Percentiles rank a stretch among this genome's conserved stretches.
phyloP scores from a whole-genome alignment of 2,113 vertebrate species.

The Madoqua kirkii region DNA sequence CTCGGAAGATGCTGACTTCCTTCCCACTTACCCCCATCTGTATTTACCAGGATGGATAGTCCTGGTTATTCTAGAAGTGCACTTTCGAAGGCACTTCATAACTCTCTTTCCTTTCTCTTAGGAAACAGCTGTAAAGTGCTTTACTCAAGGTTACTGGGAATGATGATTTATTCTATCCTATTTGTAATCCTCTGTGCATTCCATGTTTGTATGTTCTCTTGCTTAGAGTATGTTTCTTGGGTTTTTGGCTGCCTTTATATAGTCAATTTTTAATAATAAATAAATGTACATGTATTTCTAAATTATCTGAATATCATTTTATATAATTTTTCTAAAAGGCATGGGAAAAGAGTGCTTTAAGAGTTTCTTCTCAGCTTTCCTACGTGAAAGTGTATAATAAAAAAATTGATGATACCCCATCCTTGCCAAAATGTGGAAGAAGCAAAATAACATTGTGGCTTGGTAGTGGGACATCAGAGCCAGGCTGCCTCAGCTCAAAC shows the following conservation, averaged over 20 bases:
- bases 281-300: not conserved
- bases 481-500: not conserved
- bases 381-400: not conserved
- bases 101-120: not conserved
- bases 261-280: not conserved
- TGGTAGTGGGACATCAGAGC: not conserved
- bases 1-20: not conserved
- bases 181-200: slow-evolving; percentile 34
- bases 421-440: not conserved
- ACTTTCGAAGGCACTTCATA: not conserved
- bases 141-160: slow-evolving; percentile 13
- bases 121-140: not conserved
- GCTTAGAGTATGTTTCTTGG: slow-evolving; percentile 27
- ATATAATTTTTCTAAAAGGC: slow-evolving; percentile 21
- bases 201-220: not conserved
- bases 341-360: not conserved
- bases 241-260: not conserved
- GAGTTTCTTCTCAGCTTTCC: not conserved
- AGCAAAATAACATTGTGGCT: not conserved
- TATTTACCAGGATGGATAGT: not conserved
- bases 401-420: not conserved
- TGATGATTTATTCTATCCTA: not conserved
- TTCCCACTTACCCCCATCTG: not conserved
- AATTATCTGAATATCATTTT: not conserved
- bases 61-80: not conserved